Percentiles rank a stretch among this genome's conserved stretches.
Conservation (phyloP, 2,797 vertebrate genomes). For the Acanthurus leucopareius region DNA sequence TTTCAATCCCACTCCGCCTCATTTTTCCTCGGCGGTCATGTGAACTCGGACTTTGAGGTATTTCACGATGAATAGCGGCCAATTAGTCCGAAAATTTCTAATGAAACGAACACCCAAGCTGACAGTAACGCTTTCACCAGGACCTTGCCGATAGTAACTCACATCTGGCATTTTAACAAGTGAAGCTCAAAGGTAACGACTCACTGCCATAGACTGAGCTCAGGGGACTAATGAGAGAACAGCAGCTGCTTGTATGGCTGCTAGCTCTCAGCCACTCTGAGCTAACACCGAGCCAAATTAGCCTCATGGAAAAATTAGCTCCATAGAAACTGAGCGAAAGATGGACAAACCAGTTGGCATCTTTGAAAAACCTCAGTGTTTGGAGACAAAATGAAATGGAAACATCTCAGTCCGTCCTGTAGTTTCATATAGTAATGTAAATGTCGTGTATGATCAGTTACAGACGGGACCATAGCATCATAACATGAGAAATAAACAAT, state of each 20-base stretch:
- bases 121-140: slow-evolving; percentile 53
- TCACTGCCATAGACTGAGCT: slow-evolving; percentile 64
- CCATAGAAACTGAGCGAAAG: background rate
- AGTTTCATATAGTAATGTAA: too few relatives aligned
- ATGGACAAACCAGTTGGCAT: background rate
- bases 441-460: too few relatives aligned
- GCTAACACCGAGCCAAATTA: slow-evolving; percentile 50
- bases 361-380: too few relatives aligned
- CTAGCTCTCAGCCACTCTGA: slow-evolving; percentile 44
- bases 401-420: too few relatives aligned
- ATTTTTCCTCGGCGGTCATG: slow-evolving; percentile 5
- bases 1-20: slow-evolving; percentile 16
- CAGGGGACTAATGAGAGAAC: slow-evolving; percentile 77
- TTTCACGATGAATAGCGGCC: slow-evolving; percentile 58
- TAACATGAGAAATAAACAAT: too few relatives aligned
- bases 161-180: slow-evolving; percentile 76
- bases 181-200: slow-evolving; percentile 77
- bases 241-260: slow-evolving; percentile 66
- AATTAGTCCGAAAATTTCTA: slow-evolving; percentile 57
- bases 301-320: slow-evolving; percentile 36
- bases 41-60: slow-evolving; percentile 42
- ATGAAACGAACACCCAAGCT: slow-evolving; percentile 54
- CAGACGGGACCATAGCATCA: too few relatives aligned
- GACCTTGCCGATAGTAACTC: slow-evolving; percentile 64
- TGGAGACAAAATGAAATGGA: too few relatives aligned